A percentile compares a stretch with the other conserved stretches of the same genome.
phyloP scores from a whole-genome alignment of 2,888 invertebrate species.

The Lordiphosa fenestrarum region DNA sequence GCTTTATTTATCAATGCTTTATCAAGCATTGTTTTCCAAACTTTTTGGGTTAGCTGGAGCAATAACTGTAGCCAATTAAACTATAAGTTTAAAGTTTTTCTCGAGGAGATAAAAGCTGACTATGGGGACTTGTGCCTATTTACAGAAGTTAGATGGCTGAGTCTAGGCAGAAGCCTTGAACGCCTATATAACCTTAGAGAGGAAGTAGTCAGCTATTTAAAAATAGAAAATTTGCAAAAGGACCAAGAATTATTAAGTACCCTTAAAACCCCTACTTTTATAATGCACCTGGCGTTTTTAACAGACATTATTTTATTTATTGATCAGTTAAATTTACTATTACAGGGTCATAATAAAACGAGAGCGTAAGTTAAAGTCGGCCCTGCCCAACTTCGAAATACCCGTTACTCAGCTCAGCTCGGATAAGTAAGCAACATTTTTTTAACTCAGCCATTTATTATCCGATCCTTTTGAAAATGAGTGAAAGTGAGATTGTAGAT shows the following conservation, averaged over 20 bases:
- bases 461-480: no score
- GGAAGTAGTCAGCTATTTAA: not conserved
- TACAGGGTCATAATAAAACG: not conserved
- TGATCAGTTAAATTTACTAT: not conserved
- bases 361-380: no score
- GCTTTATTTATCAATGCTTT: no score
- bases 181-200: not conserved
- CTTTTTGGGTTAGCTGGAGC: no score
- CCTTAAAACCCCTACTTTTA: not conserved
- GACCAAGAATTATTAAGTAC: not conserved
- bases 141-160: slow-evolving; percentile 2
- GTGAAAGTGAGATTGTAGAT: no score
- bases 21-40: no score
- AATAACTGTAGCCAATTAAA: no score
- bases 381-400: no score
- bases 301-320: not conserved
- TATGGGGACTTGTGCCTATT: slow-evolving; percentile 1
- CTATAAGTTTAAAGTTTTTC: not conserved
- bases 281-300: not conserved
- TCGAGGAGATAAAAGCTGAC: not conserved
- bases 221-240: not conserved
- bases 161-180: slow-evolving; percentile 1
- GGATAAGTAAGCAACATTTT: no score
- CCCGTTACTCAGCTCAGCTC: no score
- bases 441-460: no score